These are phyloP conservation scores for Oenanthe oenanthe DNA, from an alignment of 2,113 vertebrate species.

Conservation along the genomic window DNA sequence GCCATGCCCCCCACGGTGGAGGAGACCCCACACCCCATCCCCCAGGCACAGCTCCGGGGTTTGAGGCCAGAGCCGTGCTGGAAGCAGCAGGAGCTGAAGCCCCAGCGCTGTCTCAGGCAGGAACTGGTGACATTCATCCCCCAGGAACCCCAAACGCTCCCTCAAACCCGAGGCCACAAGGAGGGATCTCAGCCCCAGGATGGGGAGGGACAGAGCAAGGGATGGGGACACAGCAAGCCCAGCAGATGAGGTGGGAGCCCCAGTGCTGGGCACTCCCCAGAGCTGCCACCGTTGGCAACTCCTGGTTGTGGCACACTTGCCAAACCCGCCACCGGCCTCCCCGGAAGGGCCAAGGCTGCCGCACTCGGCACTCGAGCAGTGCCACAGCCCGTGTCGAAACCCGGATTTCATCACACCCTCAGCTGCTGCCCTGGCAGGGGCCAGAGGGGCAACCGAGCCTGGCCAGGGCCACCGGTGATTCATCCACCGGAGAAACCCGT, in stretches of 20 bases:
- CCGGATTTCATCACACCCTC: slow-evolving; percentile 29
- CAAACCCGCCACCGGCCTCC: neutral
- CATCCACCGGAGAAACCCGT: slow-evolving; percentile 29
- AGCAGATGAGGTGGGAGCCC: neutral
- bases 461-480: neutral
- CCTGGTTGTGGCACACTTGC: rapidly evolving
- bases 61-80: rapidly evolving
- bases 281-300: rapidly evolving
- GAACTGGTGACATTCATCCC: neutral
- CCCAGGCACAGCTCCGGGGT: neutral
- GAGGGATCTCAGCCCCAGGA: neutral
- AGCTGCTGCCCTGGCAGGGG: neutral
- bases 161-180: rapidly evolving
- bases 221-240: neutral
- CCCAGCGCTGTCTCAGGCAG: rapidly evolving
- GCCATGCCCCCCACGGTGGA: rapidly evolving
- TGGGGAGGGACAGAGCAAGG: rapidly evolving
- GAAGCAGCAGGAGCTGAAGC: neutral
- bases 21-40: neutral
- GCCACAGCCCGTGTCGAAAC: neutral
- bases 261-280: no score
- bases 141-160: rapidly evolving
- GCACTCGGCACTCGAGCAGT: rapidly evolving
- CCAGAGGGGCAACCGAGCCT: neutral
- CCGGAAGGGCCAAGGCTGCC: neutral